Evolutionary conservation across 2,797 vertebrate genomes (phyloP), one percentile per base, ranked within the genome.

Genomic region (Adelosebastes latens): DNA sequence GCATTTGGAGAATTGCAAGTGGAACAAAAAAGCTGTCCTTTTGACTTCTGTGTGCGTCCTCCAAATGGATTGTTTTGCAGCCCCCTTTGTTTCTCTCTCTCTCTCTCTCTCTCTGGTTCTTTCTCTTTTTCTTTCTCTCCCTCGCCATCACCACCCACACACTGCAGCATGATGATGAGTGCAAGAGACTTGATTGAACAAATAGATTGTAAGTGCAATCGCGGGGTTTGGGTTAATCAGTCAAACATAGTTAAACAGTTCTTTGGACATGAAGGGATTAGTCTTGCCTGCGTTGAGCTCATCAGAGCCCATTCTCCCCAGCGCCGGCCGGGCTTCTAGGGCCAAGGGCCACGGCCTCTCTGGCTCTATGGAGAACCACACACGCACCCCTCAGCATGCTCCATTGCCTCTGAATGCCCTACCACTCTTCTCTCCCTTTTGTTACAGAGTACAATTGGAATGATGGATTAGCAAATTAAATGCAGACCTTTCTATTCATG

Each of bases 391-490:
- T 88, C 86, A 89, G 77, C 89, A 95, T 92, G 93, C 92, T 91
- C 91, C 84, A 72, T 86, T 93, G 92, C 87, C 83, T 87, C 85
- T 93, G 88, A 94, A 94, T 93, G 89, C 87, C 83, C 86, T 83
- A 84, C 90, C 89, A 88, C 92, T 93, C 90, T 92, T 83, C 84
- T 82, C 87, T 85, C 75, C 88, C 80, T 93, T 69, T 94, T 94
- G 93, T 93, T 89, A 81, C 73, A 22, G 13, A 72, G 85, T 22
- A 93, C 93, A 93, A 93, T 93, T 92, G 92, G 87, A 94, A 88
- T 92, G 93, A 94, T 92, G 91, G 93, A 94, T 94, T 94, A 93
- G 89, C 91, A 94, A 94, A 94, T 94, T 92, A 94, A 94, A 94
- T 92, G 91, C 87, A 90, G 89, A 93, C 91, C 85, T 87, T 88